A percentile compares a stretch with the other conserved stretches of the same genome.
These are phyloP conservation scores for Lateolabrax maculatus DNA, from an alignment of 2,797 vertebrate species.

Conservation along the genomic window DNA sequence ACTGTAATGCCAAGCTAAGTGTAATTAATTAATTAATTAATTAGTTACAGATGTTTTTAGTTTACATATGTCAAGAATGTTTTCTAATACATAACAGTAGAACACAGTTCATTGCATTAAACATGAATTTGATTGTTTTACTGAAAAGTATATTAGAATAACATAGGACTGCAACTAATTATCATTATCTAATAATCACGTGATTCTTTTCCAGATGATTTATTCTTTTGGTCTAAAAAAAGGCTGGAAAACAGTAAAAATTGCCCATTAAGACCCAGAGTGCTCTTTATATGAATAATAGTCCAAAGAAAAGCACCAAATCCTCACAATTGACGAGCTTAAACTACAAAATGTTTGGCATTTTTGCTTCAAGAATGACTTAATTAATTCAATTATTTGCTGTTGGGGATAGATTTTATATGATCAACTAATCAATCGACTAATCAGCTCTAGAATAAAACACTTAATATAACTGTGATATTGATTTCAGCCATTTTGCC, in stretches of 20 bases:
- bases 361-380: neutral
- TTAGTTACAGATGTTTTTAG: neutral
- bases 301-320: neutral
- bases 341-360: neutral
- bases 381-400: neutral
- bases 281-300: too few species aligned
- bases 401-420: neutral
- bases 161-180: neutral
- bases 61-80: neutral
- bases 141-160: neutral
- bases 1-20: neutral
- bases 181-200: neutral
- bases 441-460: neutral
- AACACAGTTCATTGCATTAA: neutral
- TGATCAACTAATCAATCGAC: neutral
- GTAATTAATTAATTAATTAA: neutral
- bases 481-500: conserved; percentile 11
- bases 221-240: neutral
- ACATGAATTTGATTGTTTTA: neutral
- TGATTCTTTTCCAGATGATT: neutral
- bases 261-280: neutral
- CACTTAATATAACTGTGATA: conserved; percentile 3
- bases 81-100: neutral
- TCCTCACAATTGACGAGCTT: neutral
- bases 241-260: neutral